Evolutionary conservation across 1,140 invertebrate species (phyloP).

Genomic region (Calycopis cecrops): DNA sequence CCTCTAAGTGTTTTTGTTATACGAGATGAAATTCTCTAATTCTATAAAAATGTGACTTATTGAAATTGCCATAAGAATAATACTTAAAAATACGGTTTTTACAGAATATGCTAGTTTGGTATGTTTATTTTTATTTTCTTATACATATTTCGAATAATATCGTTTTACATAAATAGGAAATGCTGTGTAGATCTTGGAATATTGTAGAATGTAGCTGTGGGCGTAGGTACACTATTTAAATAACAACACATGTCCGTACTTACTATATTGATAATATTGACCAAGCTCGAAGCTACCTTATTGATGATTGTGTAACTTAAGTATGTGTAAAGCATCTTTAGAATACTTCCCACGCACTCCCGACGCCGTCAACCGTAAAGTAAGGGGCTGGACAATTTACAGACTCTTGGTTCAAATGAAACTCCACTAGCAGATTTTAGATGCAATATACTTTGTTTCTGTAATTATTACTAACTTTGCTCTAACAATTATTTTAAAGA

Average conservation of each 20-base stretch:
- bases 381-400: conserved; percentile 63
- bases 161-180: too few relatives aligned
- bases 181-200: too few relatives aligned
- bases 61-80: too few relatives aligned
- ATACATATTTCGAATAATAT: too few relatives aligned
- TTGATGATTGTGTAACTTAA: conserved; percentile 61
- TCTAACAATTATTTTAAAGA: too few relatives aligned
- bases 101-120: too few relatives aligned
- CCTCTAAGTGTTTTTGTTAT: too few relatives aligned
- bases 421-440: conserved; percentile 7
- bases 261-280: conserved; percentile 39
- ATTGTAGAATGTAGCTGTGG: background rate
- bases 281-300: conserved; percentile 46
- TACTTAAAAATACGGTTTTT: too few relatives aligned
- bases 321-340: conserved; percentile 59
- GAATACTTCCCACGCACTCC: conserved; percentile 61
- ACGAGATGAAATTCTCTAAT: too few relatives aligned
- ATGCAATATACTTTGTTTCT: background rate
- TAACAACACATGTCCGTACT: background rate
- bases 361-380: conserved; percentile 54
- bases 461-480: background rate
- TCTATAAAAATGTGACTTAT: too few relatives aligned
- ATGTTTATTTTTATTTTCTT: too few relatives aligned
- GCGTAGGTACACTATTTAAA: background rate
- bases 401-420: conserved; percentile 32